Percentiles rank a stretch among this genome's conserved stretches.
Evolutionary conservation across 2,888 invertebrate species (phyloP).

Genomic region (Andrena dorsata): DNA sequence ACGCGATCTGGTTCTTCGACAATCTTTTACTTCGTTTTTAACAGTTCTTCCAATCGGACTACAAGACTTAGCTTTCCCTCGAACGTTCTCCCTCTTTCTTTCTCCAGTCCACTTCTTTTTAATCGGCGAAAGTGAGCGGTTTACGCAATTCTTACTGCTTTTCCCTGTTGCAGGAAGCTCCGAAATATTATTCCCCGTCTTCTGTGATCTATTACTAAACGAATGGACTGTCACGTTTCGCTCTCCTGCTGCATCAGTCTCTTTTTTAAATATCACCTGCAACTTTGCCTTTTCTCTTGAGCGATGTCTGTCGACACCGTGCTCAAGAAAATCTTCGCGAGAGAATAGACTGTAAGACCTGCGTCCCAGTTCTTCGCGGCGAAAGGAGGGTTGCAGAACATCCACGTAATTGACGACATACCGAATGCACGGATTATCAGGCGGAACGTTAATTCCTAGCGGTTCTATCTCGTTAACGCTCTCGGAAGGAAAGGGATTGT

Average conservation of each 20-base stretch:
- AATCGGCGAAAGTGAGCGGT: no score
- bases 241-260: background rate
- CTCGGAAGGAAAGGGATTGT: background rate
- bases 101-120: background rate
- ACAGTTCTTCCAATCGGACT: conserved; percentile 2
- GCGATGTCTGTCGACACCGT: background rate
- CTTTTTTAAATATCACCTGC: conserved; percentile 1
- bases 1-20: conserved; percentile 2
- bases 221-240: background rate
- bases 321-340: background rate
- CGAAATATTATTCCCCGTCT: background rate
- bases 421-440: conserved; percentile 1
- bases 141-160: background rate
- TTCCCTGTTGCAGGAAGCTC: background rate
- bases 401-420: conserved; percentile 40
- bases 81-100: conserved; percentile 1
- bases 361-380: background rate
- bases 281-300: background rate
- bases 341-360: background rate
- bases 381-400: conserved; percentile 19
- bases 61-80: conserved; percentile 29
- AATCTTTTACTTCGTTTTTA: background rate
- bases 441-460: background rate
- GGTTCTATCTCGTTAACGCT: background rate
- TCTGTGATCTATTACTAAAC: background rate